Conservation (phyloP, 1,140 invertebrate species). For the Tetragnatha versicolor region DNA sequence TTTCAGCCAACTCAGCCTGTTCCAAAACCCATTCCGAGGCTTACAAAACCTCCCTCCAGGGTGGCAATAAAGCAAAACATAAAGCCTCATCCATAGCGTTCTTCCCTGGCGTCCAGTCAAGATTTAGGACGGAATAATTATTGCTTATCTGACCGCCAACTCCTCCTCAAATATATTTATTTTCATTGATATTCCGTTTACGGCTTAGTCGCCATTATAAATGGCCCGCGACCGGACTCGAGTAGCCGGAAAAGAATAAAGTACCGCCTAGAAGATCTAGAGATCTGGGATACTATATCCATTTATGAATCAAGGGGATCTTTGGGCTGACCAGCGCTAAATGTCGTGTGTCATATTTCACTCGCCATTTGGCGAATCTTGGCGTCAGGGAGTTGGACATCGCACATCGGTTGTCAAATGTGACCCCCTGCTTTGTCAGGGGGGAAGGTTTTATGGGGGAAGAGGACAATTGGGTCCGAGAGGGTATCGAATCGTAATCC, state of each 20-base stretch:
- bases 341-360: constrained; percentile 47
- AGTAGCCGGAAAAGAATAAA: neutral
- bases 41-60: neutral
- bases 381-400: constrained; percentile 48
- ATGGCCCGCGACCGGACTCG: constrained; percentile 6
- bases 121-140: constrained; percentile 43
- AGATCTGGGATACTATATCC: constrained; percentile 19
- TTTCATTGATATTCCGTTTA: constrained; percentile 40
- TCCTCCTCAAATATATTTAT: constrained; percentile 27
- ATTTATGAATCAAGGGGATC: constrained; percentile 40
- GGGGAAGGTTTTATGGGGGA: neutral
- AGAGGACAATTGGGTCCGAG: constrained; percentile 20
- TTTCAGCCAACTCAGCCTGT: constrained; percentile 9
- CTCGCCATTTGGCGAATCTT: constrained; percentile 32
- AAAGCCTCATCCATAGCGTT: neutral
- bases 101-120: constrained; percentile 34
- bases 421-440: neutral
- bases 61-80: constrained; percentile 18
- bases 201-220: constrained; percentile 48
- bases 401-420: constrained; percentile 44
- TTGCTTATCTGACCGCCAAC: constrained; percentile 26
- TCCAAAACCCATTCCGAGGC: neutral
- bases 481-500: constrained; percentile 32
- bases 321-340: constrained; percentile 30
- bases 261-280: neutral